A percentile compares a stretch with the other conserved stretches of the same genome.
These are phyloP conservation scores for Tragelaphus buxtoni DNA, from an alignment of 2,113 vertebrate genomes.

Conservation along the genomic window DNA sequence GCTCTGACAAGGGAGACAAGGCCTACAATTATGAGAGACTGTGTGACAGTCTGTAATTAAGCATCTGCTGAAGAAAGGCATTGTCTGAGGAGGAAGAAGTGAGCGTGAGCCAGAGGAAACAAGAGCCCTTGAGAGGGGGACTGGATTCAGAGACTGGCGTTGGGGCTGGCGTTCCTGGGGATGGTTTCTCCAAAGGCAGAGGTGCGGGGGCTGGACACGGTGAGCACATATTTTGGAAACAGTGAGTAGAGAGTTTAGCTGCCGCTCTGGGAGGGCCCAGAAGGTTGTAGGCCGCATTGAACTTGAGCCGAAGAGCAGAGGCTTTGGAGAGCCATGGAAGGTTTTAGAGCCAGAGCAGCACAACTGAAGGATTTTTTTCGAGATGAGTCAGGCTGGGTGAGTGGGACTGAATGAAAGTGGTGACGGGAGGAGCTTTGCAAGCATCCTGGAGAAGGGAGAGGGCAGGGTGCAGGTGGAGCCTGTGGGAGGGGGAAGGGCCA, in stretches of 20 bases:
- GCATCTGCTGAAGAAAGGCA: slow-evolving; percentile 59
- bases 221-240: background rate
- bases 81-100: slow-evolving; percentile 66
- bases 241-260: background rate
- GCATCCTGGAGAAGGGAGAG: background rate
- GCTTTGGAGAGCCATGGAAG: background rate
- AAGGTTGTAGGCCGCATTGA: background rate
- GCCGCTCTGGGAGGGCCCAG: background rate
- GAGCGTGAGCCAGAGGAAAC: slow-evolving; percentile 46
- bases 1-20: slow-evolving; percentile 56
- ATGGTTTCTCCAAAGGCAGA: background rate
- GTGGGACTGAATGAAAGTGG: slow-evolving; percentile 17
- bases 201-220: background rate
- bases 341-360: background rate
- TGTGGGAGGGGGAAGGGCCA: background rate
- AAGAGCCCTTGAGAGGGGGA: slow-evolving; percentile 45
- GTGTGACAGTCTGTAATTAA: slow-evolving; percentile 72
- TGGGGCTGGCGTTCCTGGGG: background rate
- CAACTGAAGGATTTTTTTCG: background rate
- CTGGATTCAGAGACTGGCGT: slow-evolving; percentile 29
- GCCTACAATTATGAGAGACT: slow-evolving; percentile 69
- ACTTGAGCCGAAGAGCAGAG: background rate
- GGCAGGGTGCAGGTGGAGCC: background rate
- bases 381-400: background rate
- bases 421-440: background rate